Conservation (phyloP, 2,797 vertebrate species). For the Dromococcyx pavoninus region DNA sequence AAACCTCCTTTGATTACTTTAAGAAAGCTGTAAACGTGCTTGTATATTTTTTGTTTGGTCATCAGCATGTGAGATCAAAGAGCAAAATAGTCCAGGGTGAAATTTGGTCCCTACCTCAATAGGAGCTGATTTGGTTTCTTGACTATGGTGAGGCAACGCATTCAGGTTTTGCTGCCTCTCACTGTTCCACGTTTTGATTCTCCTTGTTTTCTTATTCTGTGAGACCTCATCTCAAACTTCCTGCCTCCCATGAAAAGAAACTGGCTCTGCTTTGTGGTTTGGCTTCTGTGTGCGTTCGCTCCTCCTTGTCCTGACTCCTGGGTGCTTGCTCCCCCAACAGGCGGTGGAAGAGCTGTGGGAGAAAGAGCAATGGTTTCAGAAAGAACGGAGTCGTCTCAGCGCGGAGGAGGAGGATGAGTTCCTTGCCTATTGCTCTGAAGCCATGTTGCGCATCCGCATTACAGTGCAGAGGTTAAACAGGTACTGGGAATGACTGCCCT, state of each 20-base stretch:
- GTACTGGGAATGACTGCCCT: constrained; percentile 42
- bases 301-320: neutral
- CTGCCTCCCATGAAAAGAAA: neutral
- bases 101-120: neutral
- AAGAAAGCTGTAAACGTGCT: neutral
- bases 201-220: neutral
- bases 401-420: constrained; percentile 72
- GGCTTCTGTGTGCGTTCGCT: neutral
- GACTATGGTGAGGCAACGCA: neutral
- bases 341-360: constrained; percentile 78
- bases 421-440: constrained; percentile 72
- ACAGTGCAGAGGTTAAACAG: constrained; percentile 76
- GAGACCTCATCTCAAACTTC: neutral
- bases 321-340: constrained; percentile 61
- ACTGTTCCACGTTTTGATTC: neutral
- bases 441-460: constrained; percentile 75
- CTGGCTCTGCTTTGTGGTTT: neutral
- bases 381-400: constrained; percentile 72
- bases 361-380: constrained; percentile 80
- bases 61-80: neutral
- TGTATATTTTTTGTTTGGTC: neutral
- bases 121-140: neutral
- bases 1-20: neutral
- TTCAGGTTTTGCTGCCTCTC: neutral
- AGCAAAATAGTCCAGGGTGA: neutral